Conservation (phyloP, 2,113 vertebrate genomes). For the Cavia porcellus region DNA sequence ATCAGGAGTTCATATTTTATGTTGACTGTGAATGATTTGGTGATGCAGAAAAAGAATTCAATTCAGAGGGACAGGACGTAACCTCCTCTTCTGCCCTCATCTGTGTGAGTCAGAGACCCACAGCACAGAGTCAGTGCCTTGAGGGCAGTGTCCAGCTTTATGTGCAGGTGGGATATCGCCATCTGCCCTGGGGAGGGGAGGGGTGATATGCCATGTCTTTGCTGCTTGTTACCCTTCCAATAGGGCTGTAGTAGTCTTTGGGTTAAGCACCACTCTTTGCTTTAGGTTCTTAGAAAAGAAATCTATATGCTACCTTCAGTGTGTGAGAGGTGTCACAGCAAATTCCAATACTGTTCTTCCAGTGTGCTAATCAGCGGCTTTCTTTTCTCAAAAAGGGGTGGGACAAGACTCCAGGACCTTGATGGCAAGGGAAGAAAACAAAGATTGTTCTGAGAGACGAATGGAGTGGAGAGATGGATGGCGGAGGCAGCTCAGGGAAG, state of each 20-base stretch:
- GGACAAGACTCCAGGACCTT: not conserved
- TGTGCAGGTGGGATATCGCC: not conserved
- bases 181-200: not conserved
- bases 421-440: not conserved
- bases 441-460: not conserved
- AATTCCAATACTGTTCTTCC: not conserved
- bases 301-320: not conserved
- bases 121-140: too few relatives aligned
- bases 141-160: not conserved
- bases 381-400: not conserved
- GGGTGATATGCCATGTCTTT: not conserved
- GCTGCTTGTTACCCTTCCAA: not conserved
- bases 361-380: not conserved
- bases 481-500: not conserved
- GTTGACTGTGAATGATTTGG: not conserved
- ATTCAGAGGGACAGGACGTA: not conserved
- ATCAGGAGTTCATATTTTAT: not conserved
- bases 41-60: slow-evolving; percentile 4
- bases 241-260: not conserved
- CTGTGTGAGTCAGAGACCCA: not conserved
- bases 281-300: not conserved
- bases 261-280: not conserved
- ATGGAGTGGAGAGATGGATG: rapidly evolving
- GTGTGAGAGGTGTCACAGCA: not conserved
- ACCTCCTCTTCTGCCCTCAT: not conserved